A percentile compares a stretch with the other conserved stretches of the same genome.
Conservation (phyloP, 2,888 invertebrate species). For the Chymomyza caudatula region DNA sequence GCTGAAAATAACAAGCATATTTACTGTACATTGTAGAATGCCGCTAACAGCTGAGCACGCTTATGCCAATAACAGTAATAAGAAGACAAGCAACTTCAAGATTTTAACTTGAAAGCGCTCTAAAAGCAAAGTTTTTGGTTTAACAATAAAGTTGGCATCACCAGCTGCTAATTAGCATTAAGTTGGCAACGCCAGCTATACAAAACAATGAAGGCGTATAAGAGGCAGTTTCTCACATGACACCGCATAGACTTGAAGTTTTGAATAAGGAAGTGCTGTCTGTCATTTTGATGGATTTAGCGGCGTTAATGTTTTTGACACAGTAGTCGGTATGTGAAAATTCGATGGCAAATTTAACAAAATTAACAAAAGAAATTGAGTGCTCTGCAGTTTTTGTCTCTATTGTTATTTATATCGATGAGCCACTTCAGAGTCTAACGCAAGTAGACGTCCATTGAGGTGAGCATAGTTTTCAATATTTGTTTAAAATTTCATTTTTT, state of each 20-base stretch:
- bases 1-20: neutral
- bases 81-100: neutral
- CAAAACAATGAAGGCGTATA: neutral
- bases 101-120: neutral
- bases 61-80: neutral
- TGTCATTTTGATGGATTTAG: constrained; percentile 28
- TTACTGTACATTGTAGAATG: neutral
- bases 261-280: constrained; percentile 16
- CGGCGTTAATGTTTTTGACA: constrained; percentile 39
- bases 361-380: no score
- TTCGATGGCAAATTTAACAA: no score
- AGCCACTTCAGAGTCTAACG: no score
- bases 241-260: constrained; percentile 7
- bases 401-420: no score
- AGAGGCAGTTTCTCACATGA: neutral
- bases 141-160: constrained; percentile 9
- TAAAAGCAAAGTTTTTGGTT: neutral
- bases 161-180: constrained; percentile 65
- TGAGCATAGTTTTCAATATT: no score
- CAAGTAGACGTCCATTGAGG: no score
- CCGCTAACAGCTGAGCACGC: neutral
- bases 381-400: no score
- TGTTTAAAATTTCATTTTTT: no score
- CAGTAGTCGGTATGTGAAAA: no score
- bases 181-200: constrained; percentile 30